Conservation (phyloP, 2,113 vertebrate genomes). For the Kobus ellipsiprymnus region DNA sequence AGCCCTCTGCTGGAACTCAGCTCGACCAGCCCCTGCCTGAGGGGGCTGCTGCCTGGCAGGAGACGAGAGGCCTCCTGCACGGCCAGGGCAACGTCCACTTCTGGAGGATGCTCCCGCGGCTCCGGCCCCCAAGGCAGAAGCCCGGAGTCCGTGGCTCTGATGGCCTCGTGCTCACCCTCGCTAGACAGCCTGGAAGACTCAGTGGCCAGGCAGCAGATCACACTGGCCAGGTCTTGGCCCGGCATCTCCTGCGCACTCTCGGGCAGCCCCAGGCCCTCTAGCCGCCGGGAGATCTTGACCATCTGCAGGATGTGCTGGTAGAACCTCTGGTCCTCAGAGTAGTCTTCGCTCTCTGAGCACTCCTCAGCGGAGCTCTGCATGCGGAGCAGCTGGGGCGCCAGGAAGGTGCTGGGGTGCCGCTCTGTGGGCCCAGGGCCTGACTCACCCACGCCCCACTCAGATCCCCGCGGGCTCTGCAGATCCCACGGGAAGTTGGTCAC, state of each 20-base stretch:
- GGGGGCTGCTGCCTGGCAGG: not conserved
- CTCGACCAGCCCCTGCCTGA: not conserved
- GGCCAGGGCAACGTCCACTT: not conserved
- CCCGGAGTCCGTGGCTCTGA: not conserved
- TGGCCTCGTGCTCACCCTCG: constrained; percentile 10
- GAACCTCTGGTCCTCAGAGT: constrained; percentile 57
- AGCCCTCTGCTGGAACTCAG: not conserved
- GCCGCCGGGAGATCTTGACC: constrained; percentile 51
- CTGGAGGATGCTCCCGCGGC: not conserved
- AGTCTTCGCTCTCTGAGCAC: constrained; percentile 49
- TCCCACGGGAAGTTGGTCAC: constrained; percentile 52
- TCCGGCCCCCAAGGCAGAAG: not conserved
- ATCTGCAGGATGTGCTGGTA: constrained; percentile 60
- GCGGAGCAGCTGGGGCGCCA: not conserved
- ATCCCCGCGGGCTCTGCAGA: not conserved
- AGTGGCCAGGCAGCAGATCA: not conserved
- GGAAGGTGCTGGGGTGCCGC: not conserved
- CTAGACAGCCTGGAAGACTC: not conserved
- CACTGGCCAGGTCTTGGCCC: not conserved
- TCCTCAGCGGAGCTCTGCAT: constrained; percentile 18
- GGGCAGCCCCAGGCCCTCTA: not conserved
- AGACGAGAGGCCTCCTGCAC: not conserved
- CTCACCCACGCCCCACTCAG: not conserved
- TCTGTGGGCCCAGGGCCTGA: not conserved
- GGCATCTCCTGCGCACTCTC: not conserved